phyloP scores from a whole-genome alignment of 2,888 invertebrate genomes.

The Diarsia dahlii region DNA sequence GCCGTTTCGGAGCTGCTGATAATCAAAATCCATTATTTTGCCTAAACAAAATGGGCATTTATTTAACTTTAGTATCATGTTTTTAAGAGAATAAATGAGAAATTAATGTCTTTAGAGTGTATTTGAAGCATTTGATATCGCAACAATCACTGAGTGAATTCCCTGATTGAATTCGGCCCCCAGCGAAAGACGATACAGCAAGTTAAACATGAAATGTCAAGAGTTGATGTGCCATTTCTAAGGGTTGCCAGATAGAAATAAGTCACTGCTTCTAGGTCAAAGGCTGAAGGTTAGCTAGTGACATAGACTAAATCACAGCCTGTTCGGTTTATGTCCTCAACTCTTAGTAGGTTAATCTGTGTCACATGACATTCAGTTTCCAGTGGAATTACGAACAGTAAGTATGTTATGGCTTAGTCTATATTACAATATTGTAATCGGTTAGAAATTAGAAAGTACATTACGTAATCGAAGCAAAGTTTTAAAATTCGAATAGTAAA shows the following conservation, averaged over 20 bases:
- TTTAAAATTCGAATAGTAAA: constrained; percentile 11
- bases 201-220: constrained; percentile 51
- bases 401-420: not conserved
- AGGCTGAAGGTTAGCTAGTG: constrained; percentile 34
- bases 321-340: constrained; percentile 20
- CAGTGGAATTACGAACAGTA: constrained; percentile 2
- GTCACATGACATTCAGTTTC: constrained; percentile 5
- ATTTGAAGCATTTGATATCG: constrained; percentile 18
- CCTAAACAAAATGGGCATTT: not conserved
- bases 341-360: constrained; percentile 31
- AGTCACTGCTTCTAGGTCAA: constrained; percentile 34
- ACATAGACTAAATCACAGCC: constrained; percentile 25
- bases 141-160: not conserved
- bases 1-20: not conserved
- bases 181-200: constrained; percentile 17
- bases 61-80: no score
- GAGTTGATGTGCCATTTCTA: constrained; percentile 18
- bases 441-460: not conserved
- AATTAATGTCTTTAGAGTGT: no score
- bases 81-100: no score
- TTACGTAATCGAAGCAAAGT: not conserved
- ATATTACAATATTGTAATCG: not conserved
- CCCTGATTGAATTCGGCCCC: constrained; percentile 11
- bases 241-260: constrained; percentile 46
- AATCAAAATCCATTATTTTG: not conserved